These are phyloP conservation scores for Therioaphis trifolii DNA, from an alignment of 2,888 invertebrate genomes.

Conservation along the genomic window DNA sequence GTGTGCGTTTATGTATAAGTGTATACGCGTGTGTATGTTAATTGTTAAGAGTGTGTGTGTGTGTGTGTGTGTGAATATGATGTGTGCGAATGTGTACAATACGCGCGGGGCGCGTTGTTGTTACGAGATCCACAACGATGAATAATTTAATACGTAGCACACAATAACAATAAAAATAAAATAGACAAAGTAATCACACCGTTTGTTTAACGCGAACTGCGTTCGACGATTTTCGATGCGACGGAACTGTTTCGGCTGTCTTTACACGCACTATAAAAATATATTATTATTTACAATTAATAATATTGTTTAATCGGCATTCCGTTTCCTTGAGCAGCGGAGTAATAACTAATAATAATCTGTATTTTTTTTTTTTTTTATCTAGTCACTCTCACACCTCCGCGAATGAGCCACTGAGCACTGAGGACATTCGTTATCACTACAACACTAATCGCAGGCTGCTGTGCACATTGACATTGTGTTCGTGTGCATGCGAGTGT, in stretches of 20 bases:
- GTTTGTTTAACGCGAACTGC: conserved; percentile 5
- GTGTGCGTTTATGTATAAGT: neutral
- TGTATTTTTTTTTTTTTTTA: conserved; percentile 11
- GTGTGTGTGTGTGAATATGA: neutral
- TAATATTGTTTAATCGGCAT: neutral
- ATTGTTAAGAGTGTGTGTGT: neutral
- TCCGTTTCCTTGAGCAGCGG: conserved; percentile 38
- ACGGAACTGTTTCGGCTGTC: conserved; percentile 17
- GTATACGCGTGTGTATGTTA: neutral
- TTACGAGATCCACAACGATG: too few species aligned
- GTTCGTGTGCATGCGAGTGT: neutral
- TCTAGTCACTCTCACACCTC: conserved; percentile 10
- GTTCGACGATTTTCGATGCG: neutral
- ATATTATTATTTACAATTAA: conserved; percentile 10
- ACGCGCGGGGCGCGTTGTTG: too few species aligned
- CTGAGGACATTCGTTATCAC: conserved; percentile 27
- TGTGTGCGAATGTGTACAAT: too few species aligned
- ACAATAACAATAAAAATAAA: too few species aligned
- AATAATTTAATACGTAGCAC: too few species aligned
- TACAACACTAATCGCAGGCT: neutral
- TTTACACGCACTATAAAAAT: neutral
- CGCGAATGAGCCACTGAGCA: neutral
- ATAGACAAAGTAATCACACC: neutral
- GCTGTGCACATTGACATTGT: neutral
- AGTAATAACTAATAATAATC: neutral